These are phyloP conservation scores for Leptinotarsa tumamoca DNA, from an alignment of 2,888 invertebrate species.

Conservation along the genomic window DNA sequence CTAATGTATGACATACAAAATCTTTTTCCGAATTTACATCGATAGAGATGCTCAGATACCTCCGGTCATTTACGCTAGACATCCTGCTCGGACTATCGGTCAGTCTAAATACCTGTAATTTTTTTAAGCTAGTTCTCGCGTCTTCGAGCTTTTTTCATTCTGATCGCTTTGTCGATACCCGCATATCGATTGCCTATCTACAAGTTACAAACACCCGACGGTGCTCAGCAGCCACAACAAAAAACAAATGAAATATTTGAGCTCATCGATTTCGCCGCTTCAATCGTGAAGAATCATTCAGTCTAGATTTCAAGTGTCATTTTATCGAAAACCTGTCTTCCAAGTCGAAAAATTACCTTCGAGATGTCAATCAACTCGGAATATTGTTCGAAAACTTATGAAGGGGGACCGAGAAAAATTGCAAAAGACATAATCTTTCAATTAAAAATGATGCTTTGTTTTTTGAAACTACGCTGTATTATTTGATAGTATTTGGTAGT, in stretches of 20 bases:
- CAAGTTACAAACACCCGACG: constrained; percentile 6
- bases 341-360: too few species aligned
- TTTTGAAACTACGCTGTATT: too few species aligned
- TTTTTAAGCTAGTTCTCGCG: constrained; percentile 6
- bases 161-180: constrained; percentile 16
- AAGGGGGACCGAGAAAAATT: too few species aligned
- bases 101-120: constrained; percentile 3
- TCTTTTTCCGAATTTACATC: not conserved
- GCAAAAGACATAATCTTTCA: too few species aligned
- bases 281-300: not conserved
- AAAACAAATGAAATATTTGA: not conserved
- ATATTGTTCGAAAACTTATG: too few species aligned
- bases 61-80: not conserved
- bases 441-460: too few species aligned
- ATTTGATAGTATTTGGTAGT: too few species aligned
- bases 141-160: constrained; percentile 11
- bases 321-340: too few species aligned
- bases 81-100: not conserved
- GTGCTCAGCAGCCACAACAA: constrained; percentile 12
- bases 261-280: not conserved
- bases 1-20: not conserved
- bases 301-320: too few species aligned
- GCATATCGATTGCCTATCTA: constrained; percentile 15
- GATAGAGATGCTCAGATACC: not conserved
- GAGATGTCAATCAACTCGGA: too few species aligned